Evolutionary conservation across 1,140 invertebrate species (phyloP).

Genomic region (Solenopsis fugax): DNA sequence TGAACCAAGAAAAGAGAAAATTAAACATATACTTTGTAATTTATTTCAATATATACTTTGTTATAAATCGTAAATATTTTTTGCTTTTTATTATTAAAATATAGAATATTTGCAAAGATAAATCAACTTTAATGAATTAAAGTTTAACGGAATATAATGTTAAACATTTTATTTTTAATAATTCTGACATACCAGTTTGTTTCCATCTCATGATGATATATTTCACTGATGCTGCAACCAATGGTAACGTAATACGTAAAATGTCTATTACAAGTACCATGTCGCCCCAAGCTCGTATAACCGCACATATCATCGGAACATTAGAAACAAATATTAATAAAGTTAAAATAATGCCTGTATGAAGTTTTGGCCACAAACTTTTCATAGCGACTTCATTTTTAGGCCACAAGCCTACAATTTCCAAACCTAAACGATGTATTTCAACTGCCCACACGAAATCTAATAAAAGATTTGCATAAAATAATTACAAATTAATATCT

Average conservation of each 20-base stretch:
- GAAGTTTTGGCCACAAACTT: not conserved
- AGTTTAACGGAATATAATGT: too few relatives aligned
- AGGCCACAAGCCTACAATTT: not conserved
- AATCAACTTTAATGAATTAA: too few relatives aligned
- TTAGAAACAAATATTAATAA: not conserved
- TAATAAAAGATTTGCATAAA: not conserved
- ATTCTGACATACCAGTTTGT: not conserved
- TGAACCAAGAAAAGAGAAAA: too few relatives aligned
- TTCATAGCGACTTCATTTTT: not conserved
- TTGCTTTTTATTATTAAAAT: too few relatives aligned
- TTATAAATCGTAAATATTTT: too few relatives aligned
- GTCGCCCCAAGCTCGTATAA: not conserved
- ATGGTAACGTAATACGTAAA: not conserved
- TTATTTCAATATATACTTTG: too few relatives aligned
- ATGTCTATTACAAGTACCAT: slow-evolving; percentile 6
- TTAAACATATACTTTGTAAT: too few relatives aligned
- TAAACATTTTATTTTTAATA: too few relatives aligned
- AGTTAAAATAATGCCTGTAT: not conserved
- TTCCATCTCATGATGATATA: not conserved
- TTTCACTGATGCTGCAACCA: not conserved
- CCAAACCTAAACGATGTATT: not conserved
- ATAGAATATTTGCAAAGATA: too few relatives aligned
- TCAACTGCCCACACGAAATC: not conserved
- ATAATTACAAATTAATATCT: too few relatives aligned
- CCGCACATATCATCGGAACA: slow-evolving; percentile 1